Percentiles rank a stretch among this genome's conserved stretches.
These are phyloP conservation scores for Podargus strigoides DNA, from an alignment of 2,797 vertebrate genomes.

Conservation along the genomic window DNA sequence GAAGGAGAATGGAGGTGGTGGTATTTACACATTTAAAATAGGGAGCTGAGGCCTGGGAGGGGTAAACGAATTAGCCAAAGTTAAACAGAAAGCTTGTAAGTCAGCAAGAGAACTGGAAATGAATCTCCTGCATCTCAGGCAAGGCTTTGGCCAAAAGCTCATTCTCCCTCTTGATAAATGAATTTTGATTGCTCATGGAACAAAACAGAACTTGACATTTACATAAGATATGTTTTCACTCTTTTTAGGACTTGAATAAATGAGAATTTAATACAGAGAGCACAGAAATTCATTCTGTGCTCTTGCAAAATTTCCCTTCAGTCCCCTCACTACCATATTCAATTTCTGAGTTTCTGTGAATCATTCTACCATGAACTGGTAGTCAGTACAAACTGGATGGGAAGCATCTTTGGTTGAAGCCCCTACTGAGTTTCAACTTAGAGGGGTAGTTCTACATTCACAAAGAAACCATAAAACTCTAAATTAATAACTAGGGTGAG, in stretches of 20 bases:
- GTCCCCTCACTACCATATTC: not conserved
- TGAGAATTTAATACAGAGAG: not conserved
- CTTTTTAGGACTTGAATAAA: not conserved
- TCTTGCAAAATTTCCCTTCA: not conserved
- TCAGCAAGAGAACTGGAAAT: not conserved
- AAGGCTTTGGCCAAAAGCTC: not conserved
- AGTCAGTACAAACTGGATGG: not conserved
- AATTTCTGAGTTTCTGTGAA: not conserved
- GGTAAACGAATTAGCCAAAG: not conserved
- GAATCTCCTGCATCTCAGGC: not conserved
- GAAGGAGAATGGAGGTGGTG: not conserved
- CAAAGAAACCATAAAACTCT: not conserved
- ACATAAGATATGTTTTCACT: not conserved
- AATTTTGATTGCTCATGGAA: not conserved
- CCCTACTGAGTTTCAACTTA: not conserved
- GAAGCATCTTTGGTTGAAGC: not conserved
- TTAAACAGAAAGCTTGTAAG: not conserved
- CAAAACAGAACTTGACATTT: not conserved
- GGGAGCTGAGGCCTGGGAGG: not conserved
- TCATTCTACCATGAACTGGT: not conserved
- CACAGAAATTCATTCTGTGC: not conserved
- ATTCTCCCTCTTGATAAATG: not conserved
- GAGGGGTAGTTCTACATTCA: not conserved
- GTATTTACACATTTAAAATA: not conserved
- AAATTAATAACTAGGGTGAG: not conserved